A percentile compares a stretch with the other conserved stretches of the same genome.
Conservation (phyloP, 2,113 vertebrate species). For the Circaetus gallicus region DNA sequence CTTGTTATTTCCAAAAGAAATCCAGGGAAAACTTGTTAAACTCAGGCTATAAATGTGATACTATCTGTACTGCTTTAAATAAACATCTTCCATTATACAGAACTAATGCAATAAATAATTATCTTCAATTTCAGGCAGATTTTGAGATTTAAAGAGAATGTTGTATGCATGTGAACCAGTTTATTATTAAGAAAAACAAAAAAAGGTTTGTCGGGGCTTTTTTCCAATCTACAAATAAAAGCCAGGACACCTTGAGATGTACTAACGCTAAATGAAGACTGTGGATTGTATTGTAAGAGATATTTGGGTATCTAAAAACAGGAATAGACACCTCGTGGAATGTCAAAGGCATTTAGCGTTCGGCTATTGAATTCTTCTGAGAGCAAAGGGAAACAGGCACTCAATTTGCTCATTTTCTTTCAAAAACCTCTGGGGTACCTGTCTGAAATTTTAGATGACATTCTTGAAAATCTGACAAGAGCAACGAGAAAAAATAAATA, state of each 20-base stretch:
- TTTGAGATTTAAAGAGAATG: background rate
- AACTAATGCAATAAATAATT: background rate
- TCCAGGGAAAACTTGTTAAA: background rate
- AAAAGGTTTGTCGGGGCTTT: background rate
- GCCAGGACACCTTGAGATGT: background rate
- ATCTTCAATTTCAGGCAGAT: background rate
- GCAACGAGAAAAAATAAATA: background rate
- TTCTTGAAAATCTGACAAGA: background rate
- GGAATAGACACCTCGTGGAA: accelerated
- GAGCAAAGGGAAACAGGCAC: background rate
- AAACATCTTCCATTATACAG: background rate
- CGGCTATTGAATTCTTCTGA: background rate
- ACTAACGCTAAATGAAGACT: background rate
- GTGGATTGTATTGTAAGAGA: background rate
- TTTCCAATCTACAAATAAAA: background rate
- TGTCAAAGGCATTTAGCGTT: background rate
- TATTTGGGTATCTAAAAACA: background rate
- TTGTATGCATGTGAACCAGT: background rate
- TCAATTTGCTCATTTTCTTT: background rate
- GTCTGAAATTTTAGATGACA: background rate
- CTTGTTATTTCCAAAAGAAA: background rate
- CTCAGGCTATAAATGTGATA: background rate
- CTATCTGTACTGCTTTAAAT: background rate
- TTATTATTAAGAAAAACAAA: background rate
- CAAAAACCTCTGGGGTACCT: background rate